phyloP scores from a whole-genome alignment of 2,113 vertebrate species.

The Rhodinocichla rosea region DNA sequence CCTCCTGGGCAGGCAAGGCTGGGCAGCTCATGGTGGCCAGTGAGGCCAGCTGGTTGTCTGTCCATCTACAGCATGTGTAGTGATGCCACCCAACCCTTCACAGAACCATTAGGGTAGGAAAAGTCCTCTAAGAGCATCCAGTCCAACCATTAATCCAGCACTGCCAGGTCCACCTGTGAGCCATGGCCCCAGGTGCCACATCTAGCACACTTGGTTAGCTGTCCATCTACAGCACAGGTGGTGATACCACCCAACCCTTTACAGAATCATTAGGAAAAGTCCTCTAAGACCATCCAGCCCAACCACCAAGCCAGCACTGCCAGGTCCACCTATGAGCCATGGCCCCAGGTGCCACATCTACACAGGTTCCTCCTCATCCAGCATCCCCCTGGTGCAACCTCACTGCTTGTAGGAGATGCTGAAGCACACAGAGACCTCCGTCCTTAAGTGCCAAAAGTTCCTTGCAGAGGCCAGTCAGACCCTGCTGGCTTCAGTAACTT shows the following conservation, averaged over 20 bases:
- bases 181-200: background rate
- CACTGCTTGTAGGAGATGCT: background rate
- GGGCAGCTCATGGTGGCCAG: background rate
- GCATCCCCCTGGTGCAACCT: background rate
- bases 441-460: background rate
- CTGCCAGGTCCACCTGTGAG: background rate
- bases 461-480: background rate
- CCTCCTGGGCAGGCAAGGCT: background rate
- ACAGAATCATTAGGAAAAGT: background rate
- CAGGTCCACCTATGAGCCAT: background rate
- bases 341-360: background rate
- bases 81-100: background rate
- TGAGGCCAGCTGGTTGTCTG: background rate
- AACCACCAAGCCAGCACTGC: background rate
- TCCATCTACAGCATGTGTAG: fast-evolving
- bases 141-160: background rate
- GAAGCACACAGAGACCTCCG: background rate
- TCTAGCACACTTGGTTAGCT: background rate
- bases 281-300: background rate
- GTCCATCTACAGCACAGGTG: fast-evolving
- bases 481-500: background rate
- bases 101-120: background rate
- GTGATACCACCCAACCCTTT: background rate
- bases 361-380: background rate
- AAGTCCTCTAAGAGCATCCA: background rate